Evolutionary conservation across 37 sponge, comb jelly and placozoan genomes (phyloP).

Genomic region (Tethya wilhelma): DNA sequence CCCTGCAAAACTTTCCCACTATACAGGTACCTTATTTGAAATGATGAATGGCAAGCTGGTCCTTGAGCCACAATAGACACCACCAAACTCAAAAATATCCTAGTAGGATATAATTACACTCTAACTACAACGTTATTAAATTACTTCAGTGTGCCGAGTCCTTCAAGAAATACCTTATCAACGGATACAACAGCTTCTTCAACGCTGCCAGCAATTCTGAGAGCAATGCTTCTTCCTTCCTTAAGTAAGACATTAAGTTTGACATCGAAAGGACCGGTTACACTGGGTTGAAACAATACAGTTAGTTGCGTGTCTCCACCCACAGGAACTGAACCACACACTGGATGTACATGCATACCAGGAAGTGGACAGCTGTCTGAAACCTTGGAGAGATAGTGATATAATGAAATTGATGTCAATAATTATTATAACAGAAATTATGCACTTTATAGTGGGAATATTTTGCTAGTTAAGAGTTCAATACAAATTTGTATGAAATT

Average conservation of each 20-base stretch:
- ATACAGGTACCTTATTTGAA: constrained; percentile 72
- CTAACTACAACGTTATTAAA: neutral
- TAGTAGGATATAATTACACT: neutral
- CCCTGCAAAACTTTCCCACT: too few relatives aligned
- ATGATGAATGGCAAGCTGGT: constrained; percentile 52
- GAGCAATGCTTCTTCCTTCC: constrained; percentile 55
- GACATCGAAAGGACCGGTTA: constrained; percentile 67
- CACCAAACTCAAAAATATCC: constrained; percentile 79
- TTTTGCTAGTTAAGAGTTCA: neutral
- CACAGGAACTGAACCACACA: constrained; percentile 80
- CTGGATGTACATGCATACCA: constrained; percentile 63
- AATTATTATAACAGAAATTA: too few relatives aligned
- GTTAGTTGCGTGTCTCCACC: constrained; percentile 62
- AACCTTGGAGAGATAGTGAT: constrained; percentile 3
- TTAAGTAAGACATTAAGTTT: constrained; percentile 57
- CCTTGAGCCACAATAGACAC: constrained; percentile 73
- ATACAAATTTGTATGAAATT: too few relatives aligned
- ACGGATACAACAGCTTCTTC: constrained; percentile 72
- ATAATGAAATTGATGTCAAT: neutral
- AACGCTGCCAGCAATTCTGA: constrained; percentile 72
- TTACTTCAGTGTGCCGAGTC: neutral
- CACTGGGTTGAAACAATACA: constrained; percentile 43
- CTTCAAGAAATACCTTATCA: constrained; percentile 37
- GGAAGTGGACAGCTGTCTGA: neutral
- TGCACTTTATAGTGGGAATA: neutral